Base-by-base conservation (phyloP, 2,888 invertebrate species). In the Omphaloscelis lunosa region DNA sequence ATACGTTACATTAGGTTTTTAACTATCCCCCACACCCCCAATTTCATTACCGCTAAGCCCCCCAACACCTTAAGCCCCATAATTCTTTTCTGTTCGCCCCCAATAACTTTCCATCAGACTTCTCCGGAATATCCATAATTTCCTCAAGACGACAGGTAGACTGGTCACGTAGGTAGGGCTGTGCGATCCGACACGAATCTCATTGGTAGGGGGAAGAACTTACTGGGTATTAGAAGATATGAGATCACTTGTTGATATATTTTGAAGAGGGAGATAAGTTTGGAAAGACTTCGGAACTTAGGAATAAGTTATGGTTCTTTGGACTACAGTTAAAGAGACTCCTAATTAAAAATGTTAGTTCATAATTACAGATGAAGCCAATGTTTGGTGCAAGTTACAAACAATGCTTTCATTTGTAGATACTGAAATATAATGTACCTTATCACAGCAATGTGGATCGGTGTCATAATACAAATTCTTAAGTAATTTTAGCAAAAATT, bases 161-260 rank as follows among this genome's bases (percentile, higher is more conserved):
- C 69, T 34, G 62, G 80, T 87, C 88, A 88, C 88, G 87, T 87
- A 82, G 56, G 87, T 87, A 82, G 56, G 27, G 20, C n/a, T 23
- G 23, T 23, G 72, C 85, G 72, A 87, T 88, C 88, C 83, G 58
- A 82, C 88, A 85, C 87, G 87, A 45, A 75, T 41, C 71, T 79
- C 77, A 70, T 67, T 75, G 73, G 70, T 70, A 51, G 56, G 27
- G 66, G 66, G 75, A 70, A 58, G 29, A 56, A 68, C 70, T 82
- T 75, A 66, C 29, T 39, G 53, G 39, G 56, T 61, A 68, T 77
- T 39, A 73, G n/a, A 41, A 69, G 56, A 63, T 75, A 65, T 80
- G 11, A 75, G 59, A 70, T 61, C 53, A 39, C 59, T 69, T 62
- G 29, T 59, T 34, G 23, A 34, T 65, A 41, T 39, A 58, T 23